Base-by-base conservation (phyloP, 2,888 invertebrate genomes). In the Mesorhabditis spiculigera region DNA sequence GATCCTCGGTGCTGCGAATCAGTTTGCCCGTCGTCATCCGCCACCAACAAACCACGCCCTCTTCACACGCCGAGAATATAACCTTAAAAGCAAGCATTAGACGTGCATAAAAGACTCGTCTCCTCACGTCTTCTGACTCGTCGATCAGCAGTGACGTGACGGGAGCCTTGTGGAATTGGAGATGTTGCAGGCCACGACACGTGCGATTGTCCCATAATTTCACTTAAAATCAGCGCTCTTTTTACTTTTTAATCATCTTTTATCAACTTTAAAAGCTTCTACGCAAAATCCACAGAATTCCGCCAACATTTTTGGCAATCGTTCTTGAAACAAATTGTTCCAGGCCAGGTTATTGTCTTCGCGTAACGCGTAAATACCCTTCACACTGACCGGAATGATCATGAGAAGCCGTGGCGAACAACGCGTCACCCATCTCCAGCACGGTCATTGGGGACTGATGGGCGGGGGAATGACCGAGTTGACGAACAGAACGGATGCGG, bases 31-130 rank as follows among this genome's bases (percentile, higher is more conserved):
- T 71, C 6, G 50, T n/a, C 43, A 84, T 45, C 62, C 81, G 73
- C 84, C 84, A 84, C 72, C 82, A 79, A 45, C 82, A 82, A 43
- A 84, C 71, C n/a, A 81, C 68, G 4, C 83, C 83, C 28, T 78
- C 77, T 66, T 79, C 80, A 65, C 82, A 84, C 5, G 74, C 75
- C 5, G 79, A 78, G 69, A 73, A 79, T 63, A 78, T 68, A 63
- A 73, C 73, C 75, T 82, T 68, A 70, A 75, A 69, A 6, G 13
- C n/a, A 50, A 50, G 58, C 58, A 10, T 13, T 10, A 50, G n/a
- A n/a, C n/a, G 58, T 10, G 10, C 8, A 2, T n/a, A 3, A 50
- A 10, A 50, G n/a, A n/a, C 58, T 45, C 10, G 8, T 13, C 4
- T n/a, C 28, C 70, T 65, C 61, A 74, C 72, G 66, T 71, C 66